Evolutionary conservation across 2,113 vertebrate species (phyloP), one percentile per base, ranked within the genome.

Genomic region (Neolamprologus tretocephalus): DNA sequence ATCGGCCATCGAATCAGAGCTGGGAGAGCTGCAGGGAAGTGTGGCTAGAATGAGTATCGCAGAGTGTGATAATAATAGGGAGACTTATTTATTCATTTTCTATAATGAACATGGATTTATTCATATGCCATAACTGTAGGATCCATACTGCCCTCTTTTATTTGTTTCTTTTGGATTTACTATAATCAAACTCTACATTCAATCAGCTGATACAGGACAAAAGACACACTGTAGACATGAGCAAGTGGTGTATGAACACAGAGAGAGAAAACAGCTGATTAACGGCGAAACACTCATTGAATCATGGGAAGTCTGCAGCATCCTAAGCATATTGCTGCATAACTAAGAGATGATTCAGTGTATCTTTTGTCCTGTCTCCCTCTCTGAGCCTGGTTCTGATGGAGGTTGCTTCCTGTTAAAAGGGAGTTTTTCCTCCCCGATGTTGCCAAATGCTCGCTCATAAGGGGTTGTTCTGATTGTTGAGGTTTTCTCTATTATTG

Each of bases 1-100:
- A 95, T 94, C 0, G 93, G 94, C 95, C 95, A 96, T 53, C 93
- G 91, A 87, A 96, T 94, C 68, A 96, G 45, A 45, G 87, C 91
- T 26, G 94, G 95, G 7, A 95, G 94, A 2, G 93, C 95, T 96
- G 91, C 33, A n/a, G 71, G 21, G 2, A 75, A 31, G 86, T 13
- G 75, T 89, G 8, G 86, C 23, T 2, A 9, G 12, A 78, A n/a
- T 78, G 45, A 78, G 26, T 28, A 19, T 80, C 5, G 14, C 21
- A 78, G 14, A 45, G 12, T 58, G 35, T 78, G 26, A 78, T 78
- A 19, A 31, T 45, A 28, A 75, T 0, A 26, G 21, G 8, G 8
- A 71, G 37, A 71, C 13, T 71, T 14, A 14, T 8, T 14, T 40
- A 71, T 71, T 40, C 1, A 42, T 42, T 42, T 40, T 71, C 31